Conservation (phyloP, 2,888 invertebrate species). For the Drosophila limbata region DNA sequence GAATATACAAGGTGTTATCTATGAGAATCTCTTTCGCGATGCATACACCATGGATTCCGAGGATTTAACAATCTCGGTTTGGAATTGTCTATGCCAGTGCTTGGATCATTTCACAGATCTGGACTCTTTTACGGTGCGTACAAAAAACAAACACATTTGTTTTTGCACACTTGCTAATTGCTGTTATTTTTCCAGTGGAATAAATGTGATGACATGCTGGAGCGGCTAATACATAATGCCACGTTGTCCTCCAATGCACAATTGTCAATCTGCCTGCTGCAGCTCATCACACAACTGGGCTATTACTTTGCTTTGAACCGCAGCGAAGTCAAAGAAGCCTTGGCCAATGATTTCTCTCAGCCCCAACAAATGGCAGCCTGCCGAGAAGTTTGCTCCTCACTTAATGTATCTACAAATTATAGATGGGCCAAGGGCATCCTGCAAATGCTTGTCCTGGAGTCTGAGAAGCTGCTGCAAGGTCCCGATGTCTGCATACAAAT, state of each 20-base stretch:
- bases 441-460: constrained; percentile 78
- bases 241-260: constrained; percentile 68
- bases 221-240: constrained; percentile 76
- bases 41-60: constrained; percentile 70
- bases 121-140: constrained; percentile 69
- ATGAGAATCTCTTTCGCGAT: constrained; percentile 77
- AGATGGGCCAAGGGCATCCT: constrained; percentile 83
- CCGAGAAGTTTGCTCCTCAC: constrained; percentile 56
- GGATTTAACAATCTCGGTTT: constrained; percentile 62
- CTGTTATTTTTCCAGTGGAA: constrained; percentile 76
- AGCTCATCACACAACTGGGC: constrained; percentile 71
- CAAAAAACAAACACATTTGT: accelerated
- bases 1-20: constrained; percentile 83
- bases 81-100: constrained; percentile 82
- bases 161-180: neutral
- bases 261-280: constrained; percentile 70
- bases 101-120: constrained; percentile 73
- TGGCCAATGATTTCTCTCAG: constrained; percentile 47
- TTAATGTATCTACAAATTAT: constrained; percentile 74
- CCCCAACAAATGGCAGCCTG: constrained; percentile 46
- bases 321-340: constrained; percentile 57
- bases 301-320: constrained; percentile 76
- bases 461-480: constrained; percentile 75
- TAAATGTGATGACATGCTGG: constrained; percentile 83
- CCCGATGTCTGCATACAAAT: constrained; percentile 59